phyloP scores from a whole-genome alignment of 2,888 invertebrate species.

The Meandrusa payeni region DNA sequence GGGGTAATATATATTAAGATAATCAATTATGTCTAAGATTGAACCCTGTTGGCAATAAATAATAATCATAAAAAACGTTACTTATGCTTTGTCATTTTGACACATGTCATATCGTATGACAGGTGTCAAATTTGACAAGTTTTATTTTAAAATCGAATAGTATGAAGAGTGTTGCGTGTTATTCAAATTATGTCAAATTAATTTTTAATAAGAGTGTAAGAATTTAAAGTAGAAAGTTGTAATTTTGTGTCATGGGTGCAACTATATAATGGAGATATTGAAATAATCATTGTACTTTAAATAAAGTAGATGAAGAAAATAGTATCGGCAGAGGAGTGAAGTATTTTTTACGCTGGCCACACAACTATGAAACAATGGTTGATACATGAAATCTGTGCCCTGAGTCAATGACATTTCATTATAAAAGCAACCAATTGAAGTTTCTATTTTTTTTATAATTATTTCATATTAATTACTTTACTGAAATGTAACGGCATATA shows the following conservation, averaged over 20 bases:
- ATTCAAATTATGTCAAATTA: not conserved
- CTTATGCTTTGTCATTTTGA: not conserved
- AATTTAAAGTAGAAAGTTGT: not conserved
- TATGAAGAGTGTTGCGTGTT: not conserved
- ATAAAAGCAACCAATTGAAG: too few relatives aligned
- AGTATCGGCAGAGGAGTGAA: not conserved
- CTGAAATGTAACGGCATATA: too few relatives aligned
- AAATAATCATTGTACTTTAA: not conserved
- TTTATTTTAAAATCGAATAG: too few relatives aligned
- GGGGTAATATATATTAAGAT: constrained; percentile 31
- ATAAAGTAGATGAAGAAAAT: not conserved
- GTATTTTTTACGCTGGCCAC: constrained; percentile 11
- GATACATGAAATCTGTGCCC: not conserved
- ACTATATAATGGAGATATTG: not conserved
- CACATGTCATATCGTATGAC: constrained; percentile 3
- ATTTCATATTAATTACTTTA: too few relatives aligned
- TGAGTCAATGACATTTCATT: too few relatives aligned
- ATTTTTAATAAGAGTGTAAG: not conserved
- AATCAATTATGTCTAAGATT: constrained; percentile 18
- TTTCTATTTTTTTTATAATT: too few relatives aligned
- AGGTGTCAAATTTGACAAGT: not conserved
- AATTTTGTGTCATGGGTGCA: constrained; percentile 11
- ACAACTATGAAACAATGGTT: constrained; percentile 6
- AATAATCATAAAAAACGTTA: not conserved
- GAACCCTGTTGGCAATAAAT: not conserved